Evolutionary conservation across 2,888 invertebrate genomes (phyloP).

Genomic region (Ypsolopha scabrella): DNA sequence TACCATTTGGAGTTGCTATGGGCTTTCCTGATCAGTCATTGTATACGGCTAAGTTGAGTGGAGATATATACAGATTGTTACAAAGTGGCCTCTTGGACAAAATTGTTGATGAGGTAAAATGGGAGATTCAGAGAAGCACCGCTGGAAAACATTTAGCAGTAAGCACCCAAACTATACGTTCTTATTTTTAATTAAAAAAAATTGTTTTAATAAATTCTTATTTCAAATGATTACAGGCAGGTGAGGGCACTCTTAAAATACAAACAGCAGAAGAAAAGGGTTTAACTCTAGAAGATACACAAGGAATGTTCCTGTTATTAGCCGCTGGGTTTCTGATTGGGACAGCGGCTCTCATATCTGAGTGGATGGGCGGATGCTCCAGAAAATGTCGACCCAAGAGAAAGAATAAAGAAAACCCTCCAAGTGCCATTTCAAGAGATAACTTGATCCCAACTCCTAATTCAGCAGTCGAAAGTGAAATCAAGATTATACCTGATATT

Average conservation of each 20-base stretch:
- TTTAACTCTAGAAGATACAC: constrained; percentile 82
- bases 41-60: constrained; percentile 72
- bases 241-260: constrained; percentile 41
- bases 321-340: constrained; percentile 78
- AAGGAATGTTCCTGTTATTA: constrained; percentile 84
- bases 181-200: not conserved
- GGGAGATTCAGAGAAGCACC: constrained; percentile 75
- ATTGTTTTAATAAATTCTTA: not conserved
- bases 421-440: constrained; percentile 22
- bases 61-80: constrained; percentile 70
- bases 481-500: constrained; percentile 16
- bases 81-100: constrained; percentile 78
- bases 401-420: constrained; percentile 18
- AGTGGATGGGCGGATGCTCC: constrained; percentile 78
- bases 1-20: constrained; percentile 76
- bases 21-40: constrained; percentile 75
- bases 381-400: constrained; percentile 59
- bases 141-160: constrained; percentile 75
- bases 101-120: constrained; percentile 77
- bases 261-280: constrained; percentile 75
- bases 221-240: not conserved
- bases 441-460: constrained; percentile 25
- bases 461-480: constrained; percentile 14
- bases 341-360: constrained; percentile 72
- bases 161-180: constrained; percentile 13